Conservation (phyloP, 2,888 invertebrate species). For the Torymus auratus region DNA sequence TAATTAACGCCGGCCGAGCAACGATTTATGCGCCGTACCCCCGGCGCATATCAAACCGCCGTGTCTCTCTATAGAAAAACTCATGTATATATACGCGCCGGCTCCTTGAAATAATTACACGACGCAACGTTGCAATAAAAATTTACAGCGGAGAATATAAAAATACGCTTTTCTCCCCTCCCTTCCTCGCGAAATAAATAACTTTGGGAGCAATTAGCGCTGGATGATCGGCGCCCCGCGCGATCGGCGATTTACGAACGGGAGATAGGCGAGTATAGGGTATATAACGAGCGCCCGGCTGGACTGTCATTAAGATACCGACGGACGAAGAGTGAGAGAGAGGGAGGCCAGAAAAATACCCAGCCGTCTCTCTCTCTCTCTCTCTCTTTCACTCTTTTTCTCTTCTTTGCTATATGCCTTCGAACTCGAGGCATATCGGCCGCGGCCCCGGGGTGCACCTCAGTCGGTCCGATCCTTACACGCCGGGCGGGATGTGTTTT, state of each 20-base stretch:
- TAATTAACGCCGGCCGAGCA: constrained; percentile 25
- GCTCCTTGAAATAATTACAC: not conserved
- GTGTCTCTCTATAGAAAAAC: not conserved
- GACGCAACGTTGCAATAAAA: constrained; percentile 21
- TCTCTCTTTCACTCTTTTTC: not conserved
- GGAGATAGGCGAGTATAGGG: not conserved
- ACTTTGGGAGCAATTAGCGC: constrained; percentile 47
- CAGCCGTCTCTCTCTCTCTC: not conserved
- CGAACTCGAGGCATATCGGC: constrained; percentile 59
- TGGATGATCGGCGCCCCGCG: constrained; percentile 8
- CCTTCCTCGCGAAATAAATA: constrained; percentile 36
- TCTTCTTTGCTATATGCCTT: constrained; percentile 46
- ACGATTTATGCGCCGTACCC: not conserved
- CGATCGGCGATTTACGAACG: constrained; percentile 34
- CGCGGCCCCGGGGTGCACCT: constrained; percentile 53
- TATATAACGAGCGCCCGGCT: constrained; percentile 15
- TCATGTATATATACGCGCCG: not conserved
- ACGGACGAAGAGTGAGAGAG: constrained; percentile 49
- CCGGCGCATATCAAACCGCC: no score
- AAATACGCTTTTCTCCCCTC: constrained; percentile 15
- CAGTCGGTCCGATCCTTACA: constrained; percentile 61
- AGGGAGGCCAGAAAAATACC: constrained; percentile 54
- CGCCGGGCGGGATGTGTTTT: constrained; percentile 31
- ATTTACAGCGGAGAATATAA: constrained; percentile 27
- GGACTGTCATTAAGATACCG: constrained; percentile 63